A percentile compares a stretch with the other conserved stretches of the same genome.
Conservation (phyloP, 2,113 vertebrate species). For the Numenius arquata region DNA sequence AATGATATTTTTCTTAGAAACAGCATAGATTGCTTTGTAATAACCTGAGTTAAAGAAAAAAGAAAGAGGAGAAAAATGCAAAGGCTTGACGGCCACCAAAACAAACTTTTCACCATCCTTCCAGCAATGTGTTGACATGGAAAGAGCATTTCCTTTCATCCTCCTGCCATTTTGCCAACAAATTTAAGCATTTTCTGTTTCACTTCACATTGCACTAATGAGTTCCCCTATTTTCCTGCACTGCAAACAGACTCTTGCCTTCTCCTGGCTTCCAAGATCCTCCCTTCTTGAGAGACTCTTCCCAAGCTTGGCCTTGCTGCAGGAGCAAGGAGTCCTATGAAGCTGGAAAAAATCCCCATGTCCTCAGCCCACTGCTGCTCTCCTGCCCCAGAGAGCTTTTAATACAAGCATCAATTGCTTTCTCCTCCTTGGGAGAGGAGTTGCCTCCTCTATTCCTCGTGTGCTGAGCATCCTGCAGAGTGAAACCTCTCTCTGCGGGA, state of each 20-base stretch:
- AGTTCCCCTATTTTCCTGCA: background rate
- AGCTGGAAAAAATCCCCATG: background rate
- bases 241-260: background rate
- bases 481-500: background rate
- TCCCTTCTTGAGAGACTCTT: background rate
- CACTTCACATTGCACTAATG: background rate
- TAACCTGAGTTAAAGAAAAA: background rate
- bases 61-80: background rate
- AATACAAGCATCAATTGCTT: background rate
- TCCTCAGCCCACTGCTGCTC: background rate
- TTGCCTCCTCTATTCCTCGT: background rate
- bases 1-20: constrained; percentile 26
- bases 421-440: background rate
- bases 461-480: background rate
- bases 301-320: background rate
- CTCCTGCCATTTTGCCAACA: constrained; percentile 32
- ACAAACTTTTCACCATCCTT: constrained; percentile 3
- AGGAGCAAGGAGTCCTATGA: background rate
- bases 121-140: background rate
- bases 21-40: background rate
- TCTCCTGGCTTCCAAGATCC: background rate
- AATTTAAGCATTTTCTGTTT: constrained; percentile 1
- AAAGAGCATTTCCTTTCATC: constrained; percentile 33
- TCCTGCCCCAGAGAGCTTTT: background rate
- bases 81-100: background rate